Percentiles rank a stretch among this genome's conserved stretches.
phyloP scores from a whole-genome alignment of 2,888 invertebrate species.

The Bombylius discolor region DNA sequence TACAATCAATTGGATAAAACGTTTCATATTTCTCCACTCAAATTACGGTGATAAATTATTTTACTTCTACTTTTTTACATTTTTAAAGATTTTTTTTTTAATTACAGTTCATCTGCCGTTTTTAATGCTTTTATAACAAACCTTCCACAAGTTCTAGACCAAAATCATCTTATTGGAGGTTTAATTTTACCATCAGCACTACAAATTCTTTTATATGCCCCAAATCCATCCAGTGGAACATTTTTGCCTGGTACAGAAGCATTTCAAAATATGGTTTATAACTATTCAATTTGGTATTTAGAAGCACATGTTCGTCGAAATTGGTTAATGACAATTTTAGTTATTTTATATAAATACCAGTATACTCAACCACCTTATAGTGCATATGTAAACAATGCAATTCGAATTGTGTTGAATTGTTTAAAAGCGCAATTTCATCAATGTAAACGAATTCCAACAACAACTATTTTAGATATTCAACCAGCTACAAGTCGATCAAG shows the following conservation, averaged over 20 bases:
- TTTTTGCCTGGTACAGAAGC: conserved; percentile 39
- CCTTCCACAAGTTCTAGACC: conserved; percentile 86
- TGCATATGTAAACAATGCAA: conserved; percentile 61
- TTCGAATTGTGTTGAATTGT: conserved; percentile 83
- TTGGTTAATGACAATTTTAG: conserved; percentile 87
- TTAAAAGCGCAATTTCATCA: conserved; percentile 84
- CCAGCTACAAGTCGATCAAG: conserved; percentile 40
- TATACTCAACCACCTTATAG: conserved; percentile 59
- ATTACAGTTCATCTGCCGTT: conserved; percentile 69
- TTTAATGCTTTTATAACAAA: conserved; percentile 93
- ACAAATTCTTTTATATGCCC: conserved; percentile 66
- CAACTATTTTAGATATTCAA: conserved; percentile 61
- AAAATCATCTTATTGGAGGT: conserved; percentile 89
- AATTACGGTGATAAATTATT: conserved; percentile 49
- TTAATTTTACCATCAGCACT: conserved; percentile 75
- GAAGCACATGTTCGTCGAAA: conserved; percentile 76
- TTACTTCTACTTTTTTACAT: not conserved
- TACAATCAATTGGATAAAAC: conserved; percentile 84
- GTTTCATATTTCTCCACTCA: conserved; percentile 80
- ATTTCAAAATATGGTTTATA: conserved; percentile 43
- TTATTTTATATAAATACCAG: conserved; percentile 88
- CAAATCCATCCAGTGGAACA: conserved; percentile 54
- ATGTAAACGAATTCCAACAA: conserved; percentile 72
- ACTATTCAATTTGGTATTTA: conserved; percentile 77
- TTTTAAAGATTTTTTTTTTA: not conserved